These are phyloP conservation scores for Chelon auratus DNA, from an alignment of 2,797 vertebrate species.

Conservation along the genomic window DNA sequence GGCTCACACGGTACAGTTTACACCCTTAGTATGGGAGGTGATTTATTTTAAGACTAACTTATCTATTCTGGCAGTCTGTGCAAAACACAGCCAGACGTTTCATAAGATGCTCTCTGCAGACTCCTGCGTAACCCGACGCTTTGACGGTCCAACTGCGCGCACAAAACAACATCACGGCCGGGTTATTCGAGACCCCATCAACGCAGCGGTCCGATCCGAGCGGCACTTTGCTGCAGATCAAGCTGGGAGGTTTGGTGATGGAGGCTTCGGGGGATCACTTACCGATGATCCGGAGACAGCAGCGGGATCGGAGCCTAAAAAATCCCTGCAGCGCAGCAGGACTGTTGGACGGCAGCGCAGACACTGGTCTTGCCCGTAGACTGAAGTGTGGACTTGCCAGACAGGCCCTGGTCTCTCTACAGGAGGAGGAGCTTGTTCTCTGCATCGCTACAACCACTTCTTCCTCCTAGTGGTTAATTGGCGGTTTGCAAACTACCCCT, in stretches of 20 bases:
- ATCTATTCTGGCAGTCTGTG: not conserved
- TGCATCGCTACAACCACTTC: not conserved
- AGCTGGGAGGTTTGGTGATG: accelerated
- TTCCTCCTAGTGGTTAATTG: too few species aligned
- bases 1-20: not conserved
- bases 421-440: constrained; percentile 24
- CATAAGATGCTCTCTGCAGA: not conserved
- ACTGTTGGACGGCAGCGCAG: not conserved
- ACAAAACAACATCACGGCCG: not conserved
- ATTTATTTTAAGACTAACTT: too few species aligned
- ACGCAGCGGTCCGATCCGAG: too few species aligned
- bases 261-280: constrained; percentile 8
- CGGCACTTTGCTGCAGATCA: not conserved
- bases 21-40: not conserved
- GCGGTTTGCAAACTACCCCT: too few species aligned
- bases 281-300: constrained; percentile 27
- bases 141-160: too few species aligned
- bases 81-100: not conserved
- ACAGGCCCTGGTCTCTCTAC: not conserved
- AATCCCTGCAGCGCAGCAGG: not conserved
- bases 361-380: not conserved
- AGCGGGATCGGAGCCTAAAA: not conserved
- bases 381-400: not conserved
- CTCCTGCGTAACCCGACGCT: not conserved
- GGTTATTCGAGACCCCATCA: not conserved